These are phyloP conservation scores for Myrmophylax atrothorax DNA, from an alignment of 2,113 vertebrate species.

Conservation along the genomic window DNA sequence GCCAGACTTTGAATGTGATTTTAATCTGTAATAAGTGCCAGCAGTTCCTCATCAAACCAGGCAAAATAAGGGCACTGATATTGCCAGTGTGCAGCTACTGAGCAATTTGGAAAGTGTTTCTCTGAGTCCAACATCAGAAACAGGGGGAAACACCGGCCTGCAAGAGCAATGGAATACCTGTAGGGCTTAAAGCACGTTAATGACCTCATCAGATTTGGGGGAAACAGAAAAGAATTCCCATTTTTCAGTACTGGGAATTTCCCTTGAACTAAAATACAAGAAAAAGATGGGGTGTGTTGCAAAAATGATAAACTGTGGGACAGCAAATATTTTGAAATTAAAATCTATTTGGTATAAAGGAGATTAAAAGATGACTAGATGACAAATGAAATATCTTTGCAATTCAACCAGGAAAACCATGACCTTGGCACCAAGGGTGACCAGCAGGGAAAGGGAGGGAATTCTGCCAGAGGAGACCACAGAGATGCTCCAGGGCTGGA, in stretches of 20 bases:
- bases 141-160: not conserved
- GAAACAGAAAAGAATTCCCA: not conserved
- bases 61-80: conserved; percentile 14
- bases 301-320: not conserved
- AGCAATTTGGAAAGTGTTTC: conserved; percentile 13
- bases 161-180: not conserved
- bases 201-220: not conserved
- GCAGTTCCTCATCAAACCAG: conserved; percentile 25
- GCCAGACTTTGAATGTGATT: conserved; percentile 47
- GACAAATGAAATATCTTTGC: no score
- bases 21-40: conserved; percentile 67
- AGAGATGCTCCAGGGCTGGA: not conserved
- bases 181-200: not conserved
- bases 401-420: no score
- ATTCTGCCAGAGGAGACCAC: not conserved
- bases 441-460: not conserved
- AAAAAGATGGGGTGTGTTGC: not conserved
- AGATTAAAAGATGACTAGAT: not conserved
- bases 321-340: not conserved
- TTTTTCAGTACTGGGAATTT: not conserved
- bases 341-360: not conserved
- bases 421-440: no score
- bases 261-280: rapidly evolving
- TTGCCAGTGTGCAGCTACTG: not conserved
- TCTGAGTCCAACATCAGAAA: not conserved